phyloP scores from a whole-genome alignment of 2,113 vertebrate species.

The Anser brachyrhynchus region DNA sequence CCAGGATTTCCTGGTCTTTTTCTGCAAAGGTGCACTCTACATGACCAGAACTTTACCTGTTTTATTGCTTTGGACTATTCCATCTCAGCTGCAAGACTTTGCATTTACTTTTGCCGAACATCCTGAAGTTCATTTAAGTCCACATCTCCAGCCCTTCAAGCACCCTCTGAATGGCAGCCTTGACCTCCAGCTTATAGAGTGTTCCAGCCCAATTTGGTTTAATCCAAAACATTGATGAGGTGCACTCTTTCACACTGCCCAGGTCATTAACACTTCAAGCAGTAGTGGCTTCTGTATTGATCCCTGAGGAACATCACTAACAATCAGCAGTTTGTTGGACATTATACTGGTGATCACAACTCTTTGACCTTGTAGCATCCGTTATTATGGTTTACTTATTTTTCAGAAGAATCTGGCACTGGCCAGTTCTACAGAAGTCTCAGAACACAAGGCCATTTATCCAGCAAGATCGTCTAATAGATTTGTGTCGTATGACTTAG shows the following conservation, averaged over 20 bases:
- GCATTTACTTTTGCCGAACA: background rate
- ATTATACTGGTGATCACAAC: background rate
- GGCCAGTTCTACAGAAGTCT: background rate
- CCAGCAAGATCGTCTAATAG: background rate
- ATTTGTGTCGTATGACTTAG: background rate
- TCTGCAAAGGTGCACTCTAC: background rate
- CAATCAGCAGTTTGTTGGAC: background rate
- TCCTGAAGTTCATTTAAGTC: background rate
- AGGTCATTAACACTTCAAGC: background rate
- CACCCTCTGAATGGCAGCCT: background rate
- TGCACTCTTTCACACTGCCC: background rate
- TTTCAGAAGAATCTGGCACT: background rate
- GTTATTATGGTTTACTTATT: background rate
- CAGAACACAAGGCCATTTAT: background rate
- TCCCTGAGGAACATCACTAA: background rate
- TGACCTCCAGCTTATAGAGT: background rate
- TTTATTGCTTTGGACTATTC: background rate
- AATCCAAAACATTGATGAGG: background rate
- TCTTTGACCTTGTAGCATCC: background rate
- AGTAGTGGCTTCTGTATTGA: background rate
- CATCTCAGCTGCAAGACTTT: background rate
- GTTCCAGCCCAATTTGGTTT: background rate
- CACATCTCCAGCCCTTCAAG: accelerated
- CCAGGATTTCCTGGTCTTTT: background rate
- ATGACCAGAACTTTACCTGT: background rate